Percentiles rank a stretch among this genome's conserved stretches.
phyloP scores from a whole-genome alignment of 92 coral and sea anemone genomes.

The Micromussa lordhowensis region DNA sequence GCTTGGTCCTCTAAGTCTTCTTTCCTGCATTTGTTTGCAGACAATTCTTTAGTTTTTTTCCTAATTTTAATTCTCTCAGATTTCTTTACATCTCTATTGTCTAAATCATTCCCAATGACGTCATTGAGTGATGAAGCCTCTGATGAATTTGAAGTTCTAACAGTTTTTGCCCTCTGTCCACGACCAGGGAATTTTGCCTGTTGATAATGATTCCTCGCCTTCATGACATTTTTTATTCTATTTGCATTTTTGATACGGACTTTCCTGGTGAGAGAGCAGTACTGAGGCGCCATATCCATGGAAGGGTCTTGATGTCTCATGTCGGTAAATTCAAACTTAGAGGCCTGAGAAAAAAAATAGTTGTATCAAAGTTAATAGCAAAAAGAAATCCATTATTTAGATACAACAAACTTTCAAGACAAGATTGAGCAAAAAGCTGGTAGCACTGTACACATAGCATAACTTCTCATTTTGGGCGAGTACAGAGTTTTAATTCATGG shows the following conservation, averaged over 20 bases:
- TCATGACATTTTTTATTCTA: conserved; percentile 27
- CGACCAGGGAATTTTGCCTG: conserved; percentile 16
- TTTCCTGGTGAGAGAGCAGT: conserved; percentile 10
- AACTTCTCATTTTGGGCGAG: no score
- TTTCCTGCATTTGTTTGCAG: background rate
- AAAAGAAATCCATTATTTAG: background rate
- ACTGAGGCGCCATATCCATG: background rate
- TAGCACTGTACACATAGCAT: no score
- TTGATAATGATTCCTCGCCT: conserved; percentile 2
- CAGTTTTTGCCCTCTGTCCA: background rate
- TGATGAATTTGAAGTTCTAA: conserved; percentile 21
- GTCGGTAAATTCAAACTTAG: conserved; percentile 13
- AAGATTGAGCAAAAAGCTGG: background rate
- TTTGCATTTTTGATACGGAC: conserved; percentile 32
- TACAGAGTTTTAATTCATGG: no score
- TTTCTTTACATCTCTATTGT: conserved; percentile 13
- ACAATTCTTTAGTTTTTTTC: background rate
- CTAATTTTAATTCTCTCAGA: conserved; percentile 28
- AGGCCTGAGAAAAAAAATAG: background rate
- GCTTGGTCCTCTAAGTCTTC: conserved; percentile 22
- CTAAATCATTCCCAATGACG: background rate
- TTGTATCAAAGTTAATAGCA: background rate
- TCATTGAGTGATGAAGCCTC: background rate
- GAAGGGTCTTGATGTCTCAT: background rate
- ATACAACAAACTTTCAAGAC: background rate